phyloP scores from a whole-genome alignment of 2,888 invertebrate species.

The Noctuana brunneofusca region DNA sequence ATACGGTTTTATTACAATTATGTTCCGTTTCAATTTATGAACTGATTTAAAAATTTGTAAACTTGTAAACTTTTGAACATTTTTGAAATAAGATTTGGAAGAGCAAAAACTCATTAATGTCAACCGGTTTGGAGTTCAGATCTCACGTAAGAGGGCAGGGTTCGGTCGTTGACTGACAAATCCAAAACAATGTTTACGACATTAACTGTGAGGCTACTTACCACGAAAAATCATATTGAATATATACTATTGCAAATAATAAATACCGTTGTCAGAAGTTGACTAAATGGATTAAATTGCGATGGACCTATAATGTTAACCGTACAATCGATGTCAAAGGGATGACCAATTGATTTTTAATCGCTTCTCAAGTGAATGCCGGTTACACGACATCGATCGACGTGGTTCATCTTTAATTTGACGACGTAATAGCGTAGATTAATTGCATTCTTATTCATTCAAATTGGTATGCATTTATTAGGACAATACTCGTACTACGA shows the following conservation, averaged over 20 bases:
- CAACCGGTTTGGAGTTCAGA: neutral
- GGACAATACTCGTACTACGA: too few species aligned
- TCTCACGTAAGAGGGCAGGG: neutral
- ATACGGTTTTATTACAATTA: neutral
- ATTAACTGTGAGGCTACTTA: neutral
- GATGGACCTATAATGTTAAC: neutral
- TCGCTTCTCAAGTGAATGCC: neutral
- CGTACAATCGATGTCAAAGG: constrained; percentile 7
- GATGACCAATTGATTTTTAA: constrained; percentile 19
- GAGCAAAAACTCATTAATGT: neutral
- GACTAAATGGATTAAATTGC: neutral
- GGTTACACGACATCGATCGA: constrained; percentile 12
- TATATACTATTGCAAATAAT: neutral
- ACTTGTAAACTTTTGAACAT: neutral
- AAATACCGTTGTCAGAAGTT: neutral
- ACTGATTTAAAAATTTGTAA: neutral
- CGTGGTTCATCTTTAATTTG: constrained; percentile 19
- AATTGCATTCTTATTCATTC: too few species aligned
- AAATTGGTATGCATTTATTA: neutral
- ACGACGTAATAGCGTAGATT: constrained; percentile 12
- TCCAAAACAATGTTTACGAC: neutral
- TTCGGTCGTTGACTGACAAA: constrained; percentile 2
- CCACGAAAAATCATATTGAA: neutral
- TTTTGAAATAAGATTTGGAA: constrained; percentile 1
- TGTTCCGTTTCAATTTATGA: neutral